phyloP scores from a whole-genome alignment of 2,113 vertebrate species.

The Eulemur rufifrons region DNA sequence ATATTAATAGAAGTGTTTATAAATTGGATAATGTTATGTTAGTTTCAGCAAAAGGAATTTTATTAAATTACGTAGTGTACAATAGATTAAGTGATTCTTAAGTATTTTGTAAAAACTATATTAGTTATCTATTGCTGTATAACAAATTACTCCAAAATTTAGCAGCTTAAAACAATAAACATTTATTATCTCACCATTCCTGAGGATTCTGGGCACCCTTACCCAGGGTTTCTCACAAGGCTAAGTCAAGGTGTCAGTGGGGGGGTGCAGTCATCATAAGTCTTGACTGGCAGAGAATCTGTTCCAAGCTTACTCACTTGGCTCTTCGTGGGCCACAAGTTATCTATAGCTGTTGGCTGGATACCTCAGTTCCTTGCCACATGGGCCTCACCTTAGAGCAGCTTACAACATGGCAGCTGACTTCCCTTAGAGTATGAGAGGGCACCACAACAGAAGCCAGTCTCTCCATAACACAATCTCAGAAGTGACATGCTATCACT shows the following conservation, averaged over 20 bases:
- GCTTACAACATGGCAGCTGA: background rate
- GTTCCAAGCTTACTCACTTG: background rate
- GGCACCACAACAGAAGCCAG: background rate
- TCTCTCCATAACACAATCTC: background rate
- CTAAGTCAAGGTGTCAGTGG: background rate
- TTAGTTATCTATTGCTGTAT: background rate
- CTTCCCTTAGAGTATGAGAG: background rate
- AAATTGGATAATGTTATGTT: background rate
- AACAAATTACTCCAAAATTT: background rate
- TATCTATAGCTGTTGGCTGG: background rate
- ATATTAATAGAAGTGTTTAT: background rate
- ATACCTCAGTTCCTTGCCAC: background rate
- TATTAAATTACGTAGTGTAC: background rate
- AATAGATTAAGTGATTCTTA: background rate
- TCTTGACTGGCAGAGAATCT: background rate
- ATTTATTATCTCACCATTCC: slow-evolving; percentile 11
- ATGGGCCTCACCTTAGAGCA: background rate
- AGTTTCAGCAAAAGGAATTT: slow-evolving; percentile 9
- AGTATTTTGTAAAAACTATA: background rate
- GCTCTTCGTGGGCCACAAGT: background rate
- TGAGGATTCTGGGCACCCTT: background rate
- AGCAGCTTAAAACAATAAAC: background rate
- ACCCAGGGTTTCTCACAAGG: background rate
- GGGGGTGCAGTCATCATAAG: background rate
- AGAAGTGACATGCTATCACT: background rate